Conservation (phyloP, 2,797 vertebrate genomes). For the Coregonus suidteri region DNA sequence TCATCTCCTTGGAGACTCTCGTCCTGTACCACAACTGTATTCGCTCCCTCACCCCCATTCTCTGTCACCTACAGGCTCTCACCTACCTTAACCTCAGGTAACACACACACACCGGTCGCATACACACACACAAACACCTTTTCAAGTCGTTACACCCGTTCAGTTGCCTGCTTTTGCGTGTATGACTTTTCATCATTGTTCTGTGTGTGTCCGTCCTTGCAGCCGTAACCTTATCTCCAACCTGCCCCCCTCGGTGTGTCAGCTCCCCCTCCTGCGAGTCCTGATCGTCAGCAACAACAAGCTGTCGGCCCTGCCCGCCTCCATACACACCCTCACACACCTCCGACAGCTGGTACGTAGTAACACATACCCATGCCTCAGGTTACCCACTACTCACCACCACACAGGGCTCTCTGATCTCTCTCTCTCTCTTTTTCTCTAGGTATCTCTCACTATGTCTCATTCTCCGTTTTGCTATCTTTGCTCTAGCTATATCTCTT, state of each 20-base stretch:
- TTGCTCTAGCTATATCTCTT: not conserved
- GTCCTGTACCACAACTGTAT: constrained; percentile 94
- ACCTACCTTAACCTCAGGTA: constrained; percentile 96
- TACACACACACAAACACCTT: not conserved
- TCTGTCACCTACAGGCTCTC: constrained; percentile 89
- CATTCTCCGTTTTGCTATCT: not conserved
- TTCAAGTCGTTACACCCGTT: not conserved
- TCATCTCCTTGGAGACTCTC: constrained; percentile 89
- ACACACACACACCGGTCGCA: not conserved
- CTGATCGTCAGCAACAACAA: constrained; percentile 94
- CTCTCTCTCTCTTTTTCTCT: not conserved
- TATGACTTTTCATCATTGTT: constrained; percentile 6
- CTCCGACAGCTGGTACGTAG: constrained; percentile 88
- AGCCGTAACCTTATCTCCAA: constrained; percentile 89
- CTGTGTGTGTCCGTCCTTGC: constrained; percentile 36
- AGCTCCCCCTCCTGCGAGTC: constrained; percentile 88
- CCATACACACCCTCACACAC: constrained; percentile 79
- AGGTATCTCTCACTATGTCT: not conserved
- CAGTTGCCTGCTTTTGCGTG: not conserved
- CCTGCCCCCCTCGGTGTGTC: constrained; percentile 85
- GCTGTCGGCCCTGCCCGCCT: constrained; percentile 80
- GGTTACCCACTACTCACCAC: constrained; percentile 3
- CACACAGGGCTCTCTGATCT: constrained; percentile 11
- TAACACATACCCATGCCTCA: constrained; percentile 13
- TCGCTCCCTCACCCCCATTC: constrained; percentile 80